Percentiles rank a stretch among this genome's conserved stretches.
Conservation (phyloP, 2,797 vertebrate species). For the Meriones psammophilus region DNA sequence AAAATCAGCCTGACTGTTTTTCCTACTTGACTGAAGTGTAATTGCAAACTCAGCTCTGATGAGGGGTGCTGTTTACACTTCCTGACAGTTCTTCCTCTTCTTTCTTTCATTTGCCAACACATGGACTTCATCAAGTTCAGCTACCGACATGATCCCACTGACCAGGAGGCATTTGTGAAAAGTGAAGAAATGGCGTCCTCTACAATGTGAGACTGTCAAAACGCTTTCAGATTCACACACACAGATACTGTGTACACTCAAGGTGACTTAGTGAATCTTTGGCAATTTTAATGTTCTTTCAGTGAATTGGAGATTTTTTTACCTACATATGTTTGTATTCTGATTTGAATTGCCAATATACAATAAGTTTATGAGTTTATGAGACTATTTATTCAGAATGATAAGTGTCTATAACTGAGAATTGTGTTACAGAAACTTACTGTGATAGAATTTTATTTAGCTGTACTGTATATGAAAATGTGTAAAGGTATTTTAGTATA, state of each 20-base stretch:
- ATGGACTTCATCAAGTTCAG: conserved; percentile 86
- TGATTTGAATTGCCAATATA: not conserved
- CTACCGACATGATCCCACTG: conserved; percentile 81
- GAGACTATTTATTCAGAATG: not conserved
- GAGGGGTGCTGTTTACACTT: conserved; percentile 84
- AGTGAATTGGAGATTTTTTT: not conserved
- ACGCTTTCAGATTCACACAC: not conserved
- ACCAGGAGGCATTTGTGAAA: conserved; percentile 79
- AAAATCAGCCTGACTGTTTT: conserved; percentile 81
- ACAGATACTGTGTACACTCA: not conserved
- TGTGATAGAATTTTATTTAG: not conserved
- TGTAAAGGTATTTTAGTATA: not conserved
- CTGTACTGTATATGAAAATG: not conserved
- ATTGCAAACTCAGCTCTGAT: conserved; percentile 80
- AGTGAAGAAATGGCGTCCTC: conserved; percentile 76
- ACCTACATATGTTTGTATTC: not conserved
- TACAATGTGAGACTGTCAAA: conserved; percentile 64
- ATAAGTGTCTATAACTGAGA: not conserved
- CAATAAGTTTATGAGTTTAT: not conserved
- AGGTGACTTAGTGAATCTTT: not conserved
- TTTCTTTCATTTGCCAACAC: conserved; percentile 81
- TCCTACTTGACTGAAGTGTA: conserved; percentile 82
- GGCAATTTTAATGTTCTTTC: not conserved
- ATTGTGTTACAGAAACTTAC: not conserved
- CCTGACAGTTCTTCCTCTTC: conserved; percentile 80